Evolutionary conservation across 2,113 vertebrate species (phyloP).

Genomic region (Emydura subglobosa): DNA sequence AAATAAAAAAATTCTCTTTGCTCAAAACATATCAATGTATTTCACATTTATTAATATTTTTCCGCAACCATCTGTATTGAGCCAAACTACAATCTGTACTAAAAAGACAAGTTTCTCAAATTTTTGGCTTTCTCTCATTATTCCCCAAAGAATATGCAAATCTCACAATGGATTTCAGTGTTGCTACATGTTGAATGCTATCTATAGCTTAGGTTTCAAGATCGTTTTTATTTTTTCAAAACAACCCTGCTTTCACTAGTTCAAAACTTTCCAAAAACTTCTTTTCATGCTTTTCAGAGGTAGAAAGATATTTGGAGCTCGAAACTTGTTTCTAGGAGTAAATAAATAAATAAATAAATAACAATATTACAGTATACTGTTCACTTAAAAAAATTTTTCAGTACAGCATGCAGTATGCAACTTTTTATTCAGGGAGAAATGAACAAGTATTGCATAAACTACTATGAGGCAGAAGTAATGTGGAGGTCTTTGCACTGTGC

Average conservation of each 20-base stretch:
- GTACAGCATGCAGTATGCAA: not conserved
- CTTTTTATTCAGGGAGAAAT: not conserved
- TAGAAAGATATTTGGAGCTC: not conserved
- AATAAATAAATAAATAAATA: not conserved
- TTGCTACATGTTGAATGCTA: not conserved
- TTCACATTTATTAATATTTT: slow-evolving; percentile 60
- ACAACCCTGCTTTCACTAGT: not conserved
- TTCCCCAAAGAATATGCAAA: slow-evolving; percentile 13
- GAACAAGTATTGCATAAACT: not conserved
- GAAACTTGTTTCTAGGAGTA: not conserved
- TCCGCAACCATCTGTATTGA: slow-evolving; percentile 51
- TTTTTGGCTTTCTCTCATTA: not conserved
- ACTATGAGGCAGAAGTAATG: not conserved
- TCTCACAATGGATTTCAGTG: not conserved
- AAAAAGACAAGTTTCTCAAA: slow-evolving; percentile 13
- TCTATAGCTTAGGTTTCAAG: slow-evolving; percentile 8
- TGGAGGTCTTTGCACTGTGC: not conserved
- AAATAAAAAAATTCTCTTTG: slow-evolving; percentile 41
- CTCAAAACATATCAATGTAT: slow-evolving; percentile 21
- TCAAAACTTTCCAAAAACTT: not conserved
- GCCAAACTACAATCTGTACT: slow-evolving; percentile 39
- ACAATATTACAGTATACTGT: not conserved
- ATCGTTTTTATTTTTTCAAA: not conserved
- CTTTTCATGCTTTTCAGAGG: not conserved
- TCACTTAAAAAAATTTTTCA: not conserved